phyloP scores from a whole-genome alignment of 1,140 invertebrate species.

The Saxidomus purpurata region DNA sequence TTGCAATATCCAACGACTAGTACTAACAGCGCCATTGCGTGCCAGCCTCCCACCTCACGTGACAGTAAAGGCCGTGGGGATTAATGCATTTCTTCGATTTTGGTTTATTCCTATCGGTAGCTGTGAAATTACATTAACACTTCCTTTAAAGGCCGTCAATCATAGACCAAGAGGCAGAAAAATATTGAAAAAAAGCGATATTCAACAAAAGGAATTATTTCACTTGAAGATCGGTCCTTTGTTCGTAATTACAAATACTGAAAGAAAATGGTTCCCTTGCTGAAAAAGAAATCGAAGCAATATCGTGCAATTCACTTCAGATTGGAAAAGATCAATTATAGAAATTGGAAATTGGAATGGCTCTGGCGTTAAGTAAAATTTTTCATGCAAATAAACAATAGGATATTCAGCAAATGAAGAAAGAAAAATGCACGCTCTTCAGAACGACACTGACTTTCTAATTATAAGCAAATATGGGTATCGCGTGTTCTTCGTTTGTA shows the following conservation, averaged over 20 bases:
- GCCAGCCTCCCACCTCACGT: neutral
- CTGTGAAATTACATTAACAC: constrained; percentile 20
- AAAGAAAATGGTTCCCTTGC: neutral
- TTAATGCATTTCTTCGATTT: constrained; percentile 16
- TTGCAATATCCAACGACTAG: neutral
- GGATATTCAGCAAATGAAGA: no score
- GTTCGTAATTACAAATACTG: neutral
- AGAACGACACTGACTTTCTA: no score
- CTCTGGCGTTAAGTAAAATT: no score
- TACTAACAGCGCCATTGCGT: neutral
- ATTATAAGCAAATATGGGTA: no score
- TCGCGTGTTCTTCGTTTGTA: no score
- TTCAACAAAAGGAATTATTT: neutral
- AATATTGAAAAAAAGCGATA: neutral
- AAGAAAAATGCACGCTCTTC: no score
- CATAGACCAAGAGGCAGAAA: neutral
- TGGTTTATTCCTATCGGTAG: neutral
- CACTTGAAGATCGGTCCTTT: neutral
- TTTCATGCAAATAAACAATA: no score
- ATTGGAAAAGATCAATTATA: neutral
- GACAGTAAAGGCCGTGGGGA: neutral
- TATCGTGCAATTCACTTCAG: no score
- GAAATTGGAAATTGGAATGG: neutral
- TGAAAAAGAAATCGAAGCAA: no score
- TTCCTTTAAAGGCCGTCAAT: constrained; percentile 3